Base-by-base conservation (phyloP, 2,888 invertebrate genomes). In the Agonopterix arenella region DNA sequence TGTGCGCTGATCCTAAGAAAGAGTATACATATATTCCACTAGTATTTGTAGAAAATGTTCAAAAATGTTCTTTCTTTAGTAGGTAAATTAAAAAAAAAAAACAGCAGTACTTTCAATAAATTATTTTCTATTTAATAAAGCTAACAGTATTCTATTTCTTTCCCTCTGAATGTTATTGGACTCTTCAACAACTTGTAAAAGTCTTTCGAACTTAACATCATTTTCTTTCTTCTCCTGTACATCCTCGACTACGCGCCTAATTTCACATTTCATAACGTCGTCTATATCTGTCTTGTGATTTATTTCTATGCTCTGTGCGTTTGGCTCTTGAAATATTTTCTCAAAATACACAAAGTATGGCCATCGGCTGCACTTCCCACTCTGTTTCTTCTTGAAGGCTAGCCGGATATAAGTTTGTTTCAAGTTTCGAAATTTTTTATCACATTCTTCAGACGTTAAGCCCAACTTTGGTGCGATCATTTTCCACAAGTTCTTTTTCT, bases 321-420 rank as follows among this genome's bases (percentile, higher is more conserved):
- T 53, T 0, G 61, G 53, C n/a, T 74, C 70, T 46, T 72, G 72
- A 57, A 75, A 89, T 53, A 88, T 89, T 58, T 74, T 73, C 56
- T 85, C 81, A 61, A 88, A 88, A 47, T 80, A 79, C 2, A 65
- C 55, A 52, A 68, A 88, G 57, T 89, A 89, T 7, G 84, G 84
- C 89, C 89, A 89, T 47, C 68, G 76, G 45, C 66, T 75, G 8
- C 53, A 58, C 56, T 75, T 76, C 1, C 84, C 86, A n/a, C 73
- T 75, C 11, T 73, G 66, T 38, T 67, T 69, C 48, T 73, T 80
- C 53, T 76, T 81, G n/a, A 76, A 76, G 4, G 64, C 58, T 1
- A 88, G 59, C 48, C 86, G 70, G 2, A 83, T 63, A 48, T 81
- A 89, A 1, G 88, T 86, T 54, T 86, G 86, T 59, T 89, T 89